A percentile compares a stretch with the other conserved stretches of the same genome.
Conservation (phyloP, 1,140 invertebrate species). For the Drosophila tani region DNA sequence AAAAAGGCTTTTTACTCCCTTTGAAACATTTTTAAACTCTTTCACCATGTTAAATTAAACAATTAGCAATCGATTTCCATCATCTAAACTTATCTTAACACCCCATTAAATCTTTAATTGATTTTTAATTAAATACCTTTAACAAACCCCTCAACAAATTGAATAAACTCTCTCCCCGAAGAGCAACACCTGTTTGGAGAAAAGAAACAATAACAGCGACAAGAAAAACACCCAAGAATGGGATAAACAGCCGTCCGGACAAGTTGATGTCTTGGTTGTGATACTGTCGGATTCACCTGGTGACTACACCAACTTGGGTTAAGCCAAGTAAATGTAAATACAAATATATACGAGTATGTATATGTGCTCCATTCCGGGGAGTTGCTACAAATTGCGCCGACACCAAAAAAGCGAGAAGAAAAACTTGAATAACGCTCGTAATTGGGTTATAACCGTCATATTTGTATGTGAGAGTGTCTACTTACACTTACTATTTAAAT, state of each 20-base stretch:
- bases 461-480: slow-evolving; percentile 49
- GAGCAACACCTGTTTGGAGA: slow-evolving; percentile 37
- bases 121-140: not conserved
- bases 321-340: slow-evolving; percentile 6
- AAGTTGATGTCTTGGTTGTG: slow-evolving; percentile 61
- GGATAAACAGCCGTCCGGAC: slow-evolving; percentile 48
- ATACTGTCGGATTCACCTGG: slow-evolving; percentile 54
- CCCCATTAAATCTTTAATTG: not conserved
- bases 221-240: slow-evolving; percentile 25
- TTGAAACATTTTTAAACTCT: not conserved
- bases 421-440: slow-evolving; percentile 69
- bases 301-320: slow-evolving; percentile 41
- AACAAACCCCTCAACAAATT: slow-evolving; percentile 23
- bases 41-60: not conserved
- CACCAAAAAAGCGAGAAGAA: slow-evolving; percentile 61
- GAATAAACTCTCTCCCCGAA: slow-evolving; percentile 14
- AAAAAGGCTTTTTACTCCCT: not conserved
- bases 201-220: slow-evolving; percentile 33
- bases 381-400: slow-evolving; percentile 65
- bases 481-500: slow-evolving; percentile 45
- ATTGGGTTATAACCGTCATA: slow-evolving; percentile 80
- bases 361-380: slow-evolving; percentile 22
- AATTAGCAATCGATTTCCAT: not conserved
- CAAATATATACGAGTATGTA: not conserved
- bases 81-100: not conserved